These are phyloP conservation scores for Bujurquina vittata DNA, from an alignment of 2,113 vertebrate genomes.

Conservation along the genomic window DNA sequence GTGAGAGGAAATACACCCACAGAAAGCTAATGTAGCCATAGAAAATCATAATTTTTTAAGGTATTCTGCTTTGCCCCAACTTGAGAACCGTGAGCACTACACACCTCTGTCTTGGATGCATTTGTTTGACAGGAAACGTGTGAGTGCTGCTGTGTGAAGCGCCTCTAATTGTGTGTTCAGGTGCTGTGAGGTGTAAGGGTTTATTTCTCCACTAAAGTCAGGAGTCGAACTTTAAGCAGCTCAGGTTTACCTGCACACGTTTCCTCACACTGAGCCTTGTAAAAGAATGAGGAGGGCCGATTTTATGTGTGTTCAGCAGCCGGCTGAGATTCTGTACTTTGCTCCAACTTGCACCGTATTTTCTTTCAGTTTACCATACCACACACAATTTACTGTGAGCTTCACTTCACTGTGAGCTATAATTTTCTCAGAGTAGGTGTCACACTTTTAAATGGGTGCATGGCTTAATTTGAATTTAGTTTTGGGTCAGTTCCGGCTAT, in stretches of 20 bases:
- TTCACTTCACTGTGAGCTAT: constrained; percentile 2
- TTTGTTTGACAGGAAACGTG: background rate
- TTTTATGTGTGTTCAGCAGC: background rate
- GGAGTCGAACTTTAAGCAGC: constrained; percentile 9
- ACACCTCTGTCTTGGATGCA: background rate
- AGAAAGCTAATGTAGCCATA: background rate
- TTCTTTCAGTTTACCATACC: background rate
- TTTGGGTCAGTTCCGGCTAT: constrained; percentile 70
- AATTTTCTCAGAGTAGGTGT: constrained; percentile 40
- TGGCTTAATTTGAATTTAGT: constrained; percentile 46
- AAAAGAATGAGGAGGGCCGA: background rate
- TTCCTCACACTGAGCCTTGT: background rate
- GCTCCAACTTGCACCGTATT: background rate
- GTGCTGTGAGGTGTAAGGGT: constrained; percentile 1
- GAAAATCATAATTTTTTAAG: no score
- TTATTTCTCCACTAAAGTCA: background rate
- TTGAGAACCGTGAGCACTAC: background rate
- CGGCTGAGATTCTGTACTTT: background rate
- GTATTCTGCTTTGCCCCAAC: no score
- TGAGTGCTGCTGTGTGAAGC: background rate
- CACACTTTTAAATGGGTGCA: constrained; percentile 55
- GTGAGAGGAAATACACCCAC: background rate
- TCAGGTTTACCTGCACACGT: background rate
- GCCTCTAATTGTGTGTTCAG: background rate
- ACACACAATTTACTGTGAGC: background rate